Evolutionary conservation across 2,113 vertebrate species (phyloP), one percentile per base, ranked within the genome.

Genomic region (Cathartes aura): DNA sequence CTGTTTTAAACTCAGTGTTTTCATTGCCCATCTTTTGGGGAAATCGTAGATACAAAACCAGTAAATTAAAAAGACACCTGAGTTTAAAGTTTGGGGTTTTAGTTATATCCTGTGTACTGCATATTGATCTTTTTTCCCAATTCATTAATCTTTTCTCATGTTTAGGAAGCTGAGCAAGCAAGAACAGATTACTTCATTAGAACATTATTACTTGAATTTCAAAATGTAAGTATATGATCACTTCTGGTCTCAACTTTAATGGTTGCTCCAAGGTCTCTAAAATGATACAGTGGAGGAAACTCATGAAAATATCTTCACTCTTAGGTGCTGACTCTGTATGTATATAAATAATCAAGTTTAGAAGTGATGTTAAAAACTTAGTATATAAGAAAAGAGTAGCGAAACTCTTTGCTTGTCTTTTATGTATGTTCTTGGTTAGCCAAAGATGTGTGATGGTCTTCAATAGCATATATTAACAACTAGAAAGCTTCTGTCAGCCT

Each of bases 121-220:
- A 16, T 95, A 67, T 79, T 74, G 62, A 26, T 59, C 38, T 42
- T 82, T 40, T 15, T 71, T 22, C 1, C 60, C 27, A 87, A 59
- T 50, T 82, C 11, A 40, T 80, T 96, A 47, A 36, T 96, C 2
- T 94, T 97, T 97, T 87, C 50, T 80, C 48, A 20, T 82, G 53
- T 98, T 97, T 94, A 99, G 99, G 99, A 99, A 98, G 98, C 99
- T 5, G 99, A 99, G 93, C 99, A 99, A 98, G 94, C 98, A 86
- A 99, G 99, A 98, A 99, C 99, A 88, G 99, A 99, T 98, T 99
- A 99, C 96, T 99, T 98, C 95, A 99, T 99, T 97, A 99, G 99
- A 95, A 99, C 99, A 21, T 98, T 99, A 76, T 95, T 98, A 80
- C 98, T 99, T 97, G 99, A 99, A 98, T 98, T 99, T 98, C 99